phyloP scores from a whole-genome alignment of 2,113 vertebrate genomes.

The Genyomyrus donnyi region DNA sequence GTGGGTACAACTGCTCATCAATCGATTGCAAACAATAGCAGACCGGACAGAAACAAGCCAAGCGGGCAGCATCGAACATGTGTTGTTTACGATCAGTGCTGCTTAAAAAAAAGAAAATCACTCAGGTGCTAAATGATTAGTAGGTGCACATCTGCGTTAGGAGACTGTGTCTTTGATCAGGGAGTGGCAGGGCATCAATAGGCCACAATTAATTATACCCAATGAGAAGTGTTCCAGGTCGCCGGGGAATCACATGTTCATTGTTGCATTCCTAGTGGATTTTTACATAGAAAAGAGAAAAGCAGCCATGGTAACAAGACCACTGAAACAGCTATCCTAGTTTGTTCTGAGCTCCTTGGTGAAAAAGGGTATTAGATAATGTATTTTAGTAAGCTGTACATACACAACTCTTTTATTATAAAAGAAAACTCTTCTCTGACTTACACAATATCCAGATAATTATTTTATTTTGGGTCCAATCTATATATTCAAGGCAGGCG shows the following conservation, averaged over 20 bases:
- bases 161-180: neutral
- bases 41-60: neutral
- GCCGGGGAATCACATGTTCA: neutral
- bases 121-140: neutral
- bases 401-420: neutral
- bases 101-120: neutral
- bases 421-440: neutral
- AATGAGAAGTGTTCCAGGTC: neutral
- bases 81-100: neutral
- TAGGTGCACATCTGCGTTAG: neutral
- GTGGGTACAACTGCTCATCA: neutral
- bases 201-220: neutral
- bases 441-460: neutral
- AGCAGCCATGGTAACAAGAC: neutral
- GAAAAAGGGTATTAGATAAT: neutral
- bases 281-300: neutral
- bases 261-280: neutral
- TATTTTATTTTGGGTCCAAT: neutral
- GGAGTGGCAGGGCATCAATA: neutral
- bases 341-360: neutral
- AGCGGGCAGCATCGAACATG: neutral
- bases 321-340: neutral
- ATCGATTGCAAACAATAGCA: neutral
- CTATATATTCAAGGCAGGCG: neutral
- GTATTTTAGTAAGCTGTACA: neutral